These are phyloP conservation scores for Coptodon bakossiorum DNA, from an alignment of 2,113 vertebrate genomes.

Conservation along the genomic window DNA sequence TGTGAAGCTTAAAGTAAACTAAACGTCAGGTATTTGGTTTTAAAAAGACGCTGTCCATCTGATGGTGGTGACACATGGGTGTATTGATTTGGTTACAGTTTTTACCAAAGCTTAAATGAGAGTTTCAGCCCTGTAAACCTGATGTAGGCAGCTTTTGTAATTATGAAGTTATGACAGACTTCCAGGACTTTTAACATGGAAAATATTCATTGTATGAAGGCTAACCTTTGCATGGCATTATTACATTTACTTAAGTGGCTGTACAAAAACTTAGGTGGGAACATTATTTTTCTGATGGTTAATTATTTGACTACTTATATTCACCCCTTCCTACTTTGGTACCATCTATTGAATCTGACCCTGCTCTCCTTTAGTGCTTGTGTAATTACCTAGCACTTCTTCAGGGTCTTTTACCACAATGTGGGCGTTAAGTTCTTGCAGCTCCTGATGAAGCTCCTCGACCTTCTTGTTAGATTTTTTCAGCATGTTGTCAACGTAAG, in stretches of 20 bases:
- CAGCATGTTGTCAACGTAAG: constrained; percentile 97
- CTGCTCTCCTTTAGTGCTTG: neutral
- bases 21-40: neutral
- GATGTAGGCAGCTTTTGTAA: neutral
- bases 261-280: neutral
- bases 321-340: neutral
- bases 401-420: constrained; percentile 96
- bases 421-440: constrained; percentile 96
- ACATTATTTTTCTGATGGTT: neutral
- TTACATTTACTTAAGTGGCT: neutral
- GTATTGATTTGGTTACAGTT: neutral
- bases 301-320: neutral
- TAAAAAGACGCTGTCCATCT: neutral
- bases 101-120: neutral
- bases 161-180: neutral
- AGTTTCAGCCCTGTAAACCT: neutral
- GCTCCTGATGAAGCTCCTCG: constrained; percentile 93
- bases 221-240: neutral
- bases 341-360: neutral
- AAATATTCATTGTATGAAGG: neutral
- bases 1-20: neutral
- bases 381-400: constrained; percentile 87
- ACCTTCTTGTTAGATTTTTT: constrained; percentile 98
- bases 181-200: accelerated
- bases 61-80: neutral